Percentiles rank a stretch among this genome's conserved stretches.
Conservation (phyloP, 2,797 vertebrate species). For the Taeniopygia guttata region DNA sequence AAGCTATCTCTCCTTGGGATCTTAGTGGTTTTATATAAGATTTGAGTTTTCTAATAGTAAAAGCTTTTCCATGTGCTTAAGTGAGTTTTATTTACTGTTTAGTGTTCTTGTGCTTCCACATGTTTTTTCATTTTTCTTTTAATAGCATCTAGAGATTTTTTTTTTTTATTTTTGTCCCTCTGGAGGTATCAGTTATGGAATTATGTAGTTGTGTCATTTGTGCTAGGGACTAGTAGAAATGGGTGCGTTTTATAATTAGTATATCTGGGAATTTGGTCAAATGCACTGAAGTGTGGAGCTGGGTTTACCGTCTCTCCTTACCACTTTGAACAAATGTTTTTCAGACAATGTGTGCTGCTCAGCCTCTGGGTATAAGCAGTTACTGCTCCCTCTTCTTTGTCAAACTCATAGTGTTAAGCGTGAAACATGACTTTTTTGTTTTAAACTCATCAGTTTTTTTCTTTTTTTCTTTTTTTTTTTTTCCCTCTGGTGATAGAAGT, state of each 20-base stretch:
- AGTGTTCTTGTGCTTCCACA: not conserved
- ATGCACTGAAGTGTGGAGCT: not conserved
- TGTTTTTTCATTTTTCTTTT: not conserved
- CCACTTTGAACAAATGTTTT: not conserved
- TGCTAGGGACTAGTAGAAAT: not conserved
- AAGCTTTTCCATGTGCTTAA: not conserved
- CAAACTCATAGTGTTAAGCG: not conserved
- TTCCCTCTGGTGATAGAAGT: not conserved
- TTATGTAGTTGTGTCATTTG: not conserved
- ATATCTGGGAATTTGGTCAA: not conserved
- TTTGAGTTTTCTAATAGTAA: not conserved
- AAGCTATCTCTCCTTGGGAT: not conserved
- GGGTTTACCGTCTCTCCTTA: not conserved
- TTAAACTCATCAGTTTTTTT: not conserved
- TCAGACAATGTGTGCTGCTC: not conserved
- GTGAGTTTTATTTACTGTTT: not conserved
- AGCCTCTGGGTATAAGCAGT: not conserved
- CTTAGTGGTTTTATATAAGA: not conserved
- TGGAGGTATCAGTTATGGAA: not conserved
- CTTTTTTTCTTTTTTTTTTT: not conserved
- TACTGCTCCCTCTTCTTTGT: not conserved
- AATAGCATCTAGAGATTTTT: not conserved
- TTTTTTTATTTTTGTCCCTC: no score
- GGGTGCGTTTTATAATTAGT: not conserved
- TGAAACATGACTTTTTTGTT: not conserved